Base-by-base conservation (phyloP, 2,888 invertebrate species). In the Apomyelois bistriatella region DNA sequence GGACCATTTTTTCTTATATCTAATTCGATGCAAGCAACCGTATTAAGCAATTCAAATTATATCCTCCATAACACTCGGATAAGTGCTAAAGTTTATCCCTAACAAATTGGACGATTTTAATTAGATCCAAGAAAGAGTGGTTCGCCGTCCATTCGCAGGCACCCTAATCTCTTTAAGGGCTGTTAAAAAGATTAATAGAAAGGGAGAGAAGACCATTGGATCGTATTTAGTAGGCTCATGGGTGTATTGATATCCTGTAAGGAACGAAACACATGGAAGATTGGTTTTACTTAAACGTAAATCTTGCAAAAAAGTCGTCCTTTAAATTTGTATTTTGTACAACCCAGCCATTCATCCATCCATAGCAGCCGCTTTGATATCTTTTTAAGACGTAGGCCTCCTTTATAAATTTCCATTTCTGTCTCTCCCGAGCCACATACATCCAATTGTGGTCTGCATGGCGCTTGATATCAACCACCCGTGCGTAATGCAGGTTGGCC, bases 111-210 rank as follows among this genome's bases (percentile, higher is more conserved):
- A 57, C 64, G 56, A 62, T 72, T 76, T 76, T 78, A 76, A 78
- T 78, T 78, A 76, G 68, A 58, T 52, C 59, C 58, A 58, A 63
- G 62, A 66, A 66, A 69, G 68, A 64, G 65, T 60, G 60, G 55
- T 57, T 35, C n/a, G 46, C 62, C 62, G 58, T 58, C 63, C 61
- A 63, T 65, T 63, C 64, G 53, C 57, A 60, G 62, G 58, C 61
- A 59, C 54, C 59, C 66, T 69, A 69, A 72, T 71, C 71, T 68
- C 66, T 67, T 66, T 67, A 72, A 68, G 66, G 81, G 80, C 72
- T 76, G 81, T 83, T 81, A 81, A 78, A 74, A 76, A 81, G 82
- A 83, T 83, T 82, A 79, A 83, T 82, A 74, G 76, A 72, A 76
- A 74, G 78, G 76, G 69, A 76, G 66, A 72, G 65, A 64, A 65